A percentile compares a stretch with the other conserved stretches of the same genome.
These are phyloP conservation scores for Toxotes jaculatrix DNA, from an alignment of 2,113 vertebrate genomes.

Conservation along the genomic window DNA sequence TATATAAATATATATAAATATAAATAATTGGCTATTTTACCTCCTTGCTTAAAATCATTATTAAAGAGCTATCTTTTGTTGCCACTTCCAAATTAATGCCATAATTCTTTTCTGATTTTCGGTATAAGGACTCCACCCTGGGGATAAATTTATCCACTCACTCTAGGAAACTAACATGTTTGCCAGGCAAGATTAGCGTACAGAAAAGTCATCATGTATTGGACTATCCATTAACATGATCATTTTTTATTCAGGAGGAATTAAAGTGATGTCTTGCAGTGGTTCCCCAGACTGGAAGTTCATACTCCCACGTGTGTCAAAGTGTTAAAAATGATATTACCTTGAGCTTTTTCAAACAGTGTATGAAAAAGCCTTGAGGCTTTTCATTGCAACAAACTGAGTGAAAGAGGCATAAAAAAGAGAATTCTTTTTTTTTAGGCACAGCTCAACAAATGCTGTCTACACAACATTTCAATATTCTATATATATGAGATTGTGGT, in stretches of 20 bases:
- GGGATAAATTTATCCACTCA: conserved; percentile 44
- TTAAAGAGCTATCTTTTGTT: not conserved
- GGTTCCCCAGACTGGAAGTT: conserved; percentile 23
- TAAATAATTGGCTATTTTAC: not conserved
- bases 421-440: not conserved
- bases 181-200: conserved; percentile 59
- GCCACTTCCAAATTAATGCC: not conserved
- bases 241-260: conserved; percentile 61
- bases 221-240: conserved; percentile 54
- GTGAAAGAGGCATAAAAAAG: not conserved
- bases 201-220: conserved; percentile 46
- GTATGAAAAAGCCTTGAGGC: not conserved
- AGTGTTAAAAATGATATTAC: conserved; percentile 41
- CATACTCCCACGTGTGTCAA: conserved; percentile 29
- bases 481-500: not conserved
- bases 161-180: conserved; percentile 44
- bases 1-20: not conserved
- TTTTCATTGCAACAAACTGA: not conserved
- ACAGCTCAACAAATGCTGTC: not conserved
- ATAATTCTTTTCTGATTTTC: conserved; percentile 5
- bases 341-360: conserved; percentile 10
- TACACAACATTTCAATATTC: not conserved
- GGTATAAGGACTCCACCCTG: not conserved
- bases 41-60: not conserved
- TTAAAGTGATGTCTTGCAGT: conserved; percentile 54